These are phyloP conservation scores for Euwallacea fornicatus DNA, from an alignment of 1,140 invertebrate genomes.

Conservation along the genomic window DNA sequence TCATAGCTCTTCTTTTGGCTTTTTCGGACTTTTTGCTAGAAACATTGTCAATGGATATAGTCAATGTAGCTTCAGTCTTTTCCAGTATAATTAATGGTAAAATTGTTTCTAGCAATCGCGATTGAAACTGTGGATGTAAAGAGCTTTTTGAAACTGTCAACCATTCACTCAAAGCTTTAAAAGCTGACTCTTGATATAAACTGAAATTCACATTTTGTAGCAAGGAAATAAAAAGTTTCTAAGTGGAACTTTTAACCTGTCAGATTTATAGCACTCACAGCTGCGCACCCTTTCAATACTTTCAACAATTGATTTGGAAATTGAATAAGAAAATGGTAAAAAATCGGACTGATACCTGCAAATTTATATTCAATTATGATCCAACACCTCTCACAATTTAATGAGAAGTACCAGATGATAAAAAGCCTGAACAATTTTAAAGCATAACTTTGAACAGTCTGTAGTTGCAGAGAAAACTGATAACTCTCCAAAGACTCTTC, in stretches of 20 bases:
- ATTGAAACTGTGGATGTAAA: slow-evolving; percentile 36
- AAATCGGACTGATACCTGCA: slow-evolving; percentile 35
- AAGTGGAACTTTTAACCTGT: slow-evolving; percentile 21
- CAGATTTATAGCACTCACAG: slow-evolving; percentile 38
- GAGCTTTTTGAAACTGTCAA: slow-evolving; percentile 36
- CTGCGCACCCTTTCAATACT: slow-evolving; percentile 25
- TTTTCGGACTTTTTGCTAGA: slow-evolving; percentile 36
- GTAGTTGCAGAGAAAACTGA: slow-evolving; percentile 33
- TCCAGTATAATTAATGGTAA: slow-evolving; percentile 37
- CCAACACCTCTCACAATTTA: too few relatives aligned
- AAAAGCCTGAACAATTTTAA: slow-evolving; percentile 34
- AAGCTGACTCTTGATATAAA: slow-evolving; percentile 33
- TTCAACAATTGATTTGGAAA: slow-evolving; percentile 37
- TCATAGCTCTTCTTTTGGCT: slow-evolving; percentile 38
- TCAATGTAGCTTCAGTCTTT: slow-evolving; percentile 27
- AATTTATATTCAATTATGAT: too few relatives aligned
- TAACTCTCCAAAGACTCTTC: slow-evolving; percentile 23
- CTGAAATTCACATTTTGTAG: slow-evolving; percentile 7
- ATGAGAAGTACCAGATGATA: slow-evolving; percentile 35
- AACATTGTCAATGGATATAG: slow-evolving; percentile 13
- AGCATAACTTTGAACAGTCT: slow-evolving; percentile 27
- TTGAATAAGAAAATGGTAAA: slow-evolving; percentile 39
- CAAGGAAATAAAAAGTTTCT: too few relatives aligned
- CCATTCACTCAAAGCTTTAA: slow-evolving; percentile 34
- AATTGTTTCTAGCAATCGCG: slow-evolving; percentile 30